Percentiles rank a stretch among this genome's conserved stretches.
These are phyloP conservation scores for Mirza zaza DNA, from an alignment of 2,113 vertebrate species.

Conservation along the genomic window DNA sequence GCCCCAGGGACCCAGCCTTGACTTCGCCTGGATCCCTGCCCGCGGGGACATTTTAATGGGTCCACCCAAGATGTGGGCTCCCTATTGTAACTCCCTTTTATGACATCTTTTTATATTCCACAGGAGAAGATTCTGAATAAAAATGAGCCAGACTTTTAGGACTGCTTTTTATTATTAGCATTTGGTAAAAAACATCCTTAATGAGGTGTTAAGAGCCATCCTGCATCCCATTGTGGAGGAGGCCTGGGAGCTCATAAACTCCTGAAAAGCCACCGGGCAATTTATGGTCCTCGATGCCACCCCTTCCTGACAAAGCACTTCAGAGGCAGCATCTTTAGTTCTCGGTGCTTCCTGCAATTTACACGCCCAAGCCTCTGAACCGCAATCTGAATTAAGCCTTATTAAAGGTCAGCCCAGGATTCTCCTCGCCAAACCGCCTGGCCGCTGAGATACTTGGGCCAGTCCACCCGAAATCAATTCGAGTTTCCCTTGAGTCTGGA, in stretches of 20 bases:
- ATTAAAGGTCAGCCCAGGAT: conserved; percentile 45
- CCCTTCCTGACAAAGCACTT: conserved; percentile 82
- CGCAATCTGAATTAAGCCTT: conserved; percentile 68
- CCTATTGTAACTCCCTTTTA: conserved; percentile 83
- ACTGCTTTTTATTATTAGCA: conserved; percentile 85
- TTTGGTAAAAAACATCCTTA: conserved; percentile 86
- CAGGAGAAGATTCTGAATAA: conserved; percentile 82
- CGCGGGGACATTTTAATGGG: conserved; percentile 69
- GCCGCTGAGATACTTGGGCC: neutral
- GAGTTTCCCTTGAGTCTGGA: neutral
- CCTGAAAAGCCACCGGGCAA: conserved; percentile 84
- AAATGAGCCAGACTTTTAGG: conserved; percentile 84
- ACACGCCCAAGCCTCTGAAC: conserved; percentile 62
- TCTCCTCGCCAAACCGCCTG: neutral
- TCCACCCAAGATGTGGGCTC: conserved; percentile 60
- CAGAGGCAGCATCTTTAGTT: conserved; percentile 76
- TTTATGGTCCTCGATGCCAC: conserved; percentile 82
- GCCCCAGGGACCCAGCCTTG: neutral
- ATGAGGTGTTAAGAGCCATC: conserved; percentile 87
- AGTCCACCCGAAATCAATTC: rapidly evolving
- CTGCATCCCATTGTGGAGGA: conserved; percentile 80
- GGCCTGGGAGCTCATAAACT: conserved; percentile 83
- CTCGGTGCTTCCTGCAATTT: conserved; percentile 77
- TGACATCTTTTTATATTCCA: conserved; percentile 85
- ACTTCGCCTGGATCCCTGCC: conserved; percentile 16